phyloP scores from a whole-genome alignment of 2,888 invertebrate genomes.

The Mechanitis messenoides region DNA sequence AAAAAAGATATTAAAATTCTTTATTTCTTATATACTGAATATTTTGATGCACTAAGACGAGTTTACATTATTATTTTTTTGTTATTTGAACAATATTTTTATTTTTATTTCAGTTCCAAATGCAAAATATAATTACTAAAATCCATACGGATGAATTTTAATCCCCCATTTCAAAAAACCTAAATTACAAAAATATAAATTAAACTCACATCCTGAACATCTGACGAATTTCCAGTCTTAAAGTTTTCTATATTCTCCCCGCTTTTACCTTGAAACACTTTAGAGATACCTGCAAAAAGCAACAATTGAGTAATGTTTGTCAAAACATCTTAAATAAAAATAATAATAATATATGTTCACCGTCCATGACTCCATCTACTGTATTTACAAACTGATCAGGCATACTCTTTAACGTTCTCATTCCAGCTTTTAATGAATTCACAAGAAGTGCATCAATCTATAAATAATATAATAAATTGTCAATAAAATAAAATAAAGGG shows the following conservation, averaged over 20 bases:
- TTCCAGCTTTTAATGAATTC: slow-evolving; percentile 88
- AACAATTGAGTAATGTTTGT: slow-evolving; percentile 3
- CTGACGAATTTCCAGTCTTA: slow-evolving; percentile 53
- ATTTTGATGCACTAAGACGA: no score
- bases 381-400: slow-evolving; percentile 92
- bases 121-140: no score
- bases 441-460: slow-evolving; percentile 83
- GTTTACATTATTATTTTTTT: no score
- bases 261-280: slow-evolving; percentile 80
- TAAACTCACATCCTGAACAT: slow-evolving; percentile 61
- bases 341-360: slow-evolving; percentile 42
- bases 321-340: slow-evolving; percentile 3
- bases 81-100: no score
- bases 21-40: no score
- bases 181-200: background rate
- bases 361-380: slow-evolving; percentile 89
- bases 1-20: no score
- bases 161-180: background rate
- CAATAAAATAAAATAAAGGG: background rate
- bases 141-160: no score
- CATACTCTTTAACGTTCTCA: slow-evolving; percentile 90
- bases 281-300: slow-evolving; percentile 75
- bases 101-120: no score
- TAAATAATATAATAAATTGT: background rate
- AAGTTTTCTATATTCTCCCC: slow-evolving; percentile 56